Evolutionary conservation across 2,888 invertebrate genomes (phyloP).

Genomic region (Agonopterix heracliana): DNA sequence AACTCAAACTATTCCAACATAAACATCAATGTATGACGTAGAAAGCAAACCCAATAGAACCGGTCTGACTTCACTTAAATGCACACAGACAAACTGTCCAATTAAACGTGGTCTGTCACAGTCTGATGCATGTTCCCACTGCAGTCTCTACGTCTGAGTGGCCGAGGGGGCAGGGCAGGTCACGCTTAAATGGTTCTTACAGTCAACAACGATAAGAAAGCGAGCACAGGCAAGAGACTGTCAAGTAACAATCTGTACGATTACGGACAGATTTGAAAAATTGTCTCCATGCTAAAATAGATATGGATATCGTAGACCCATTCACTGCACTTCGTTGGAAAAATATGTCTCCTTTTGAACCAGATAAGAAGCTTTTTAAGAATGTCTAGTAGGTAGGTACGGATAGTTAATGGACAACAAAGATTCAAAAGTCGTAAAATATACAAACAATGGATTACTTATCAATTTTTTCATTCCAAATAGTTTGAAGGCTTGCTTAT

Average conservation of each 20-base stretch:
- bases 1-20: slow-evolving; percentile 47
- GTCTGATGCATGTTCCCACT: slow-evolving; percentile 47
- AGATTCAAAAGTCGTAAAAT: too few relatives aligned
- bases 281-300: slow-evolving; percentile 2
- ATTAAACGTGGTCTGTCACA: slow-evolving; percentile 64
- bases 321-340: too few relatives aligned
- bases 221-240: slow-evolving; percentile 48
- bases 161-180: slow-evolving; percentile 36
- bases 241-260: slow-evolving; percentile 54
- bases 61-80: slow-evolving; percentile 63
- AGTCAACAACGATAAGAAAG: slow-evolving; percentile 64
- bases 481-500: too few relatives aligned
- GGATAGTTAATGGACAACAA: too few relatives aligned
- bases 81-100: slow-evolving; percentile 64
- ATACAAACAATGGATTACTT: too few relatives aligned
- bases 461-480: too few relatives aligned
- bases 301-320: too few relatives aligned
- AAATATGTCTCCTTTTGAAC: too few relatives aligned
- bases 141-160: slow-evolving; percentile 30
- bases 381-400: too few relatives aligned
- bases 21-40: slow-evolving; percentile 62
- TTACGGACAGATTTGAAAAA: slow-evolving; percentile 26
- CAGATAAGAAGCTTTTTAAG: too few relatives aligned
- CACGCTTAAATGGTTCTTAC: slow-evolving; percentile 46
- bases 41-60: slow-evolving; percentile 60